Conservation (phyloP, 2,797 vertebrate genomes). For the Podarcis siculus region DNA sequence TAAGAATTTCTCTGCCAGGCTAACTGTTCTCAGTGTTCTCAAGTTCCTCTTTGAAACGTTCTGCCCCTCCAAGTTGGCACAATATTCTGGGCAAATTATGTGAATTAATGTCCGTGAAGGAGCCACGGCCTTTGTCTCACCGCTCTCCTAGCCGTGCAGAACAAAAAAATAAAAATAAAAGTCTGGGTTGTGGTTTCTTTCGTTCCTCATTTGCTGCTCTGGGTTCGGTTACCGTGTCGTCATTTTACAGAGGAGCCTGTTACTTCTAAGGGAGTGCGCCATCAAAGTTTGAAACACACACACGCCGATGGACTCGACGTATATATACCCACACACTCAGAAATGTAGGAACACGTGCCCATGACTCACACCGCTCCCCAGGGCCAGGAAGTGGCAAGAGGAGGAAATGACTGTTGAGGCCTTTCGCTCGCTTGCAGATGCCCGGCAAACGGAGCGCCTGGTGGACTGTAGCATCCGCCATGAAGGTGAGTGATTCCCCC, state of each 20-base stretch:
- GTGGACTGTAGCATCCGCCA: slow-evolving; percentile 7
- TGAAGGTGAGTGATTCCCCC: slow-evolving; percentile 30
- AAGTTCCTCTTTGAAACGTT: not conserved
- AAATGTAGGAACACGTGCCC: slow-evolving; percentile 35
- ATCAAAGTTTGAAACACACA: not conserved
- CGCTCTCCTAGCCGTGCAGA: not conserved
- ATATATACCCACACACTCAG: slow-evolving; percentile 20
- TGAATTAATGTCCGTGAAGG: not conserved
- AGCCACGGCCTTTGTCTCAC: not conserved
- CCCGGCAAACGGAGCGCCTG: not conserved
- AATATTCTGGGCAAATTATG: not conserved
- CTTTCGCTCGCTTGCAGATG: not conserved
- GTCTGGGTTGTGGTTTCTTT: not conserved
- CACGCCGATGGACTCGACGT: not conserved
- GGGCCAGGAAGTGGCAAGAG: slow-evolving; percentile 39
- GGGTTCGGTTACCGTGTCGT: not conserved
- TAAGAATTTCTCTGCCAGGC: not conserved
- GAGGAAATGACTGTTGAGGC: slow-evolving; percentile 43
- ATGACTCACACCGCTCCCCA: slow-evolving; percentile 25
- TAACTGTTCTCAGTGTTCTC: not conserved
- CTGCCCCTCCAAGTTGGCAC: not conserved
- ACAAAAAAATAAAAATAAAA: not conserved
- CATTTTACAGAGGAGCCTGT: not conserved
- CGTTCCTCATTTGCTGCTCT: not conserved
- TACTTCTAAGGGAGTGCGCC: not conserved